Conservation (phyloP, 2,888 invertebrate species). For the Mesorhabditis belari region DNA sequence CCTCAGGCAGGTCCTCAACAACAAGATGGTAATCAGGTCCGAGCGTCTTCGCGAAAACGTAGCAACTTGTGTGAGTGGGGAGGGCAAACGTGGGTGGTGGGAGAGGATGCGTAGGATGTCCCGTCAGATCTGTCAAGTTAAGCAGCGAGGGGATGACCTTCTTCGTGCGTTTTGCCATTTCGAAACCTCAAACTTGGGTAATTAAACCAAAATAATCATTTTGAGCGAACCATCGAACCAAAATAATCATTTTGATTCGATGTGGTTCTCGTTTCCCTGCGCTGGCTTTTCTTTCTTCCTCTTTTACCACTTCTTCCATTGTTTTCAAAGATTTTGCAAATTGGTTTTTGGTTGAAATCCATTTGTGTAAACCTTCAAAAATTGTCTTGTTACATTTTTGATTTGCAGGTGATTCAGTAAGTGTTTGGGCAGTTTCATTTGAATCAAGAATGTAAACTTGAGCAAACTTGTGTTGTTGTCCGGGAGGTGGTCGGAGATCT, state of each 20-base stretch:
- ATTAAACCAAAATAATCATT: too few relatives aligned
- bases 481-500: constrained; percentile 1
- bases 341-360: not conserved
- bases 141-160: too few relatives aligned
- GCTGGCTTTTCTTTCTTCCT: not conserved
- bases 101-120: too few relatives aligned
- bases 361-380: not conserved
- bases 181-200: too few relatives aligned
- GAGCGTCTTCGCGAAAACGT: too few relatives aligned
- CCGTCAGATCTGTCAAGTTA: too few relatives aligned
- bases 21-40: too few relatives aligned
- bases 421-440: not conserved
- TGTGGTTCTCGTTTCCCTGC: not conserved
- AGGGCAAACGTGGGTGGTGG: too few relatives aligned
- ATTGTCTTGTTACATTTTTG: not conserved
- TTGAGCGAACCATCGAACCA: not conserved
- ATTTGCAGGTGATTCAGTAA: constrained; percentile 1
- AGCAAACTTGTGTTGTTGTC: not conserved
- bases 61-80: too few relatives aligned
- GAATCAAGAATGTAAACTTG: constrained; percentile 11
- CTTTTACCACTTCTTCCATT: not conserved
- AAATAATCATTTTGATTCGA: not conserved
- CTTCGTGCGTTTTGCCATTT: too few relatives aligned
- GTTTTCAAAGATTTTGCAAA: not conserved
- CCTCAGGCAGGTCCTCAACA: too few relatives aligned